These are phyloP conservation scores for Lytechinus pictus DNA, from an alignment of 35 echinoderm and acorn worm genomes.

Conservation along the genomic window DNA sequence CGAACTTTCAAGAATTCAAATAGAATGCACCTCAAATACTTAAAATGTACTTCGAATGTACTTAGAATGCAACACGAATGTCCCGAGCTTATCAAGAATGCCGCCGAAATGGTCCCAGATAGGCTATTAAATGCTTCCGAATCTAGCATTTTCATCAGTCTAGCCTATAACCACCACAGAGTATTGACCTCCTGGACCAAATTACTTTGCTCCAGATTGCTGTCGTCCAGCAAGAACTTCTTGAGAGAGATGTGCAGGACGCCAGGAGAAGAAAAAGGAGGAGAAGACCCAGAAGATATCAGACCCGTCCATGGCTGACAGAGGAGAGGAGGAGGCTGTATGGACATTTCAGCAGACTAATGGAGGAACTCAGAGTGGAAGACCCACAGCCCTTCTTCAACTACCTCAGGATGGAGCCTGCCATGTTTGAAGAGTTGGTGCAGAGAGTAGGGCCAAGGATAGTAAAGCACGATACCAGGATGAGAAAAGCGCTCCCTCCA, in stretches of 20 bases:
- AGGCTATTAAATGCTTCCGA: slow-evolving; percentile 19
- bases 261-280: slow-evolving; percentile 2
- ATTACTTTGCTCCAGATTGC: not conserved
- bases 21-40: no score
- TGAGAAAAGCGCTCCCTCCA: not conserved
- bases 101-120: slow-evolving; percentile 7
- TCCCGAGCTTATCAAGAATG: no score
- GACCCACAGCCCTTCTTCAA: slow-evolving; percentile 48
- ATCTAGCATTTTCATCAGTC: slow-evolving; percentile 17
- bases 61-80: no score
- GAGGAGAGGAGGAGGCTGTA: slow-evolving; percentile 25
- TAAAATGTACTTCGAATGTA: no score
- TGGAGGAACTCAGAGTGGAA: slow-evolving; percentile 50
- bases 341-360: slow-evolving; percentile 6
- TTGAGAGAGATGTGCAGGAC: slow-evolving; percentile 2
- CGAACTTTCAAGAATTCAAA: no score
- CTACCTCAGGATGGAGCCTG: slow-evolving; percentile 56
- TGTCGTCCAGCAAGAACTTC: not conserved
- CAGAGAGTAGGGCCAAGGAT: slow-evolving; percentile 53
- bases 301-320: not conserved
- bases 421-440: slow-evolving; percentile 60
- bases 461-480: slow-evolving; percentile 50
- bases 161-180: not conserved
- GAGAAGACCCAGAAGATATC: no score
- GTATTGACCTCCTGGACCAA: not conserved